Percentiles rank a stretch among this genome's conserved stretches.
These are phyloP conservation scores for Oligia strigilis DNA, from an alignment of 2,888 invertebrate genomes.

Conservation along the genomic window DNA sequence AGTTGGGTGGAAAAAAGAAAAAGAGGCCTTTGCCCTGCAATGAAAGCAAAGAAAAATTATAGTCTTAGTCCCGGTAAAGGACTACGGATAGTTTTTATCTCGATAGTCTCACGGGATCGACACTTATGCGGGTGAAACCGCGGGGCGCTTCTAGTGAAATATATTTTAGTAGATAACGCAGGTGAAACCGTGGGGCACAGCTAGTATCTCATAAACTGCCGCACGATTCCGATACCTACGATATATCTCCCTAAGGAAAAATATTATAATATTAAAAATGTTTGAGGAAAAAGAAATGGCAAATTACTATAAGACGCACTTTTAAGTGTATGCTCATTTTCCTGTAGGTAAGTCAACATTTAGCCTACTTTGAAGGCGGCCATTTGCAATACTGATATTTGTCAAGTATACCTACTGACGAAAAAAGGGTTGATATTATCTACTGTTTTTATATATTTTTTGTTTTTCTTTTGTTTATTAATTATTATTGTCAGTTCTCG, in stretches of 20 bases:
- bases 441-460: neutral
- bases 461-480: neutral
- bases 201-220: constrained; percentile 17
- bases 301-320: constrained; percentile 25
- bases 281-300: constrained; percentile 37
- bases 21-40: neutral
- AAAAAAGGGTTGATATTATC: constrained; percentile 18
- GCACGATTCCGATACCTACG: constrained; percentile 20
- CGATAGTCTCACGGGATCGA: too few species aligned
- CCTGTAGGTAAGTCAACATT: constrained; percentile 27
- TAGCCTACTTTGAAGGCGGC: constrained; percentile 27
- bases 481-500: neutral
- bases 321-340: constrained; percentile 44
- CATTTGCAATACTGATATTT: constrained; percentile 48
- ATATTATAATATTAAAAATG: constrained; percentile 40
- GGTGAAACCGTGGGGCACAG: too few species aligned
- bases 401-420: constrained; percentile 16
- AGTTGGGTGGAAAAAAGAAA: too few species aligned
- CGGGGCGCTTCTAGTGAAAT: too few species aligned
- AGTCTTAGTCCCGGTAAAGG: too few species aligned
- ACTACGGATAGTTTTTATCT: too few species aligned
- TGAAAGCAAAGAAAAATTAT: neutral
- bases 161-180: too few species aligned
- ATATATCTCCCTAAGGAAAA: constrained; percentile 34
- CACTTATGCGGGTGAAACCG: too few species aligned